Evolutionary conservation across 2,113 vertebrate species (phyloP), one percentile per base, ranked within the genome.

Genomic region (Tyrannus savana): DNA sequence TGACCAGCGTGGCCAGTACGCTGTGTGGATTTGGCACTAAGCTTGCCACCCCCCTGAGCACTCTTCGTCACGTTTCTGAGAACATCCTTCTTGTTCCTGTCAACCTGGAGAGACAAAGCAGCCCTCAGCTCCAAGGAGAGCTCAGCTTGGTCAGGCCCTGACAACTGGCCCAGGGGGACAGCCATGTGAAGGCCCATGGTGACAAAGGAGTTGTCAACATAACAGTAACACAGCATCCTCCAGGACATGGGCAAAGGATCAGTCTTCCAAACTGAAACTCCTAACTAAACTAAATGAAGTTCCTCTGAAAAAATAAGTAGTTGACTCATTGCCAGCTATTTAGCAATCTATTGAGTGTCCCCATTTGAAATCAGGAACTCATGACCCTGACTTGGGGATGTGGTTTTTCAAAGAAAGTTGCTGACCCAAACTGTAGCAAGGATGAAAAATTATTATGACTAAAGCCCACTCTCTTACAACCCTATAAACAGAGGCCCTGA

Each of bases 51-150:
- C 42, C 18, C 52, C 15, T 14, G 47, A 62, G 56, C 2, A 2
- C 22, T 66, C 21, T 63, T 60, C 7, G 13, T 25, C 42, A 24
- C 7, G 3, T 50, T 68, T 35, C 44, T 42, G 53, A 60, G 47
- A 72, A 14, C 14, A 28, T 90, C 35, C 42, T 96, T 91, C 94
- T 92, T 87, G 56, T 35, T 93, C 81, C 67, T 71, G 69, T 67
- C 15, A 42, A 71, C 66, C 98, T 98, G 87, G 55, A 95, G 96
- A 90, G 30, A 91, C 10, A 73, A 95, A 92, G 76, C 3, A 10
- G 63, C 93, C 9, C 37, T 67, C 64, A 91, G 89, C 42, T 39
- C 58, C 14, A 10, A 53, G 42, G 31, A 55, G 24, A 86, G 18
- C 6, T 5, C 68, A 44, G 64, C 46, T 39, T 10, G 17, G 28